Conservation (phyloP, 2,797 vertebrate species). For the Kryptolebias ocellatus region DNA sequence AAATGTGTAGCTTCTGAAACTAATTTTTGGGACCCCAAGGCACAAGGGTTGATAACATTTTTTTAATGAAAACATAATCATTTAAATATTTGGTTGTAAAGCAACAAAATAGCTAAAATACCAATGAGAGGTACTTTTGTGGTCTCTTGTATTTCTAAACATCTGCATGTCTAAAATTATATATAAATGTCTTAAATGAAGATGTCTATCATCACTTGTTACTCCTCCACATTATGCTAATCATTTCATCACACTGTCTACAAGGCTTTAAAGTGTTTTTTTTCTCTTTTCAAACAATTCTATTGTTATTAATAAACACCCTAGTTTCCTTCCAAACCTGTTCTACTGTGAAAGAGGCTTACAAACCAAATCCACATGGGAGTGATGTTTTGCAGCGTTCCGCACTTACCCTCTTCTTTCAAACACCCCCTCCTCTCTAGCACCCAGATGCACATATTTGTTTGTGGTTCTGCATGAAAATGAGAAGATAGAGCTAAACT, state of each 20-base stretch:
- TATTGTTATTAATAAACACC: constrained; percentile 68
- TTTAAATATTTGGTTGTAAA: too few relatives aligned
- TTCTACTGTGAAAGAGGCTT: constrained; percentile 64
- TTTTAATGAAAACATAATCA: too few relatives aligned
- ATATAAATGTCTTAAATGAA: background rate
- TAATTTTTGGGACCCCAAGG: too few relatives aligned
- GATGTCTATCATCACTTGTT: background rate
- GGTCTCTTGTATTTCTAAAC: background rate
- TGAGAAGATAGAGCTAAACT: constrained; percentile 48
- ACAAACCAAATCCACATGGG: constrained; percentile 60
- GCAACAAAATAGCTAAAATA: too few relatives aligned
- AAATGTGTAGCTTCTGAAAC: too few relatives aligned
- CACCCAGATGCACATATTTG: constrained; percentile 46
- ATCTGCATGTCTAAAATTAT: background rate
- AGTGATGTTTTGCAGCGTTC: constrained; percentile 58
- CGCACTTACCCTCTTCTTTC: constrained; percentile 22
- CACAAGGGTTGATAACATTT: too few relatives aligned
- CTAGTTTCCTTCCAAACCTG: constrained; percentile 44
- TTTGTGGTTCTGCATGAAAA: constrained; percentile 57
- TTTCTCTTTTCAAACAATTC: background rate
- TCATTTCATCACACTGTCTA: constrained; percentile 22
- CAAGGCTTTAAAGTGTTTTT: constrained; percentile 5
- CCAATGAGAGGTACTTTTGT: too few relatives aligned
- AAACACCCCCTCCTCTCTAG: constrained; percentile 37
- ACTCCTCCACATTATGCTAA: constrained; percentile 38